Base-by-base conservation (phyloP, 2,113 vertebrate genomes). In the Pelodiscus sinensis region DNA sequence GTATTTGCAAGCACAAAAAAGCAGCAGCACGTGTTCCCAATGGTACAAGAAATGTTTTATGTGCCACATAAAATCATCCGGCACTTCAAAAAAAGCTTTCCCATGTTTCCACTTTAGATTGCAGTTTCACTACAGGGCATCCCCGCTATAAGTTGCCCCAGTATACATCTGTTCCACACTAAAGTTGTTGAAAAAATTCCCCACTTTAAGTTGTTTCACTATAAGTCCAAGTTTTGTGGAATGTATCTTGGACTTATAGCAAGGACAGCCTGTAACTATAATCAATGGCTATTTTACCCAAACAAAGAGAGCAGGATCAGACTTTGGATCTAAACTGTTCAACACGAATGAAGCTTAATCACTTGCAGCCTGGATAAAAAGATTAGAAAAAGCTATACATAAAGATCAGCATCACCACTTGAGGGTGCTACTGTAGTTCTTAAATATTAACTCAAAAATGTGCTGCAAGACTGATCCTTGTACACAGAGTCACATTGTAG, bases 391-490 rank as follows among this genome's bases (percentile, higher is more conserved):
- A 24, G 14, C 38, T 54, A 38, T 55, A 90, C 87, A 84, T 80
- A 55, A 79, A 79, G 96, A 95, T 71, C 62, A 89, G 4, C 90
- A 68, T 87, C 27, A 85, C 98, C 98, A 93, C 98, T 94, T 83
- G 97, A 95, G 97, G 98, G 98, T 55, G 97, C 98, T 96, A 79
- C 92, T 93, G 97, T 94, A 95, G 93, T 88, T 97, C 95, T 78
- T 93, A 97, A 97, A 83, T 9, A 84, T 85, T 3, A 35, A 58
- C 77, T 89, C 87, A 15, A 73, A 77, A 87, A 73, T 82, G 50
- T 60, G 92, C 78, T 83, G 60, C 52, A 79, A 68, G 80, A 65
- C 90, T 86, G 93, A 90, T 92, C 44, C 57, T 0, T 51, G 86
- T 35, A 57, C 77, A 18, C 62, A 25, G n/a, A 88, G 84, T 90